Percentiles rank a stretch among this genome's conserved stretches.
Evolutionary conservation across 2,888 invertebrate genomes (phyloP).

Genomic region (Nemotelus pantherinus): DNA sequence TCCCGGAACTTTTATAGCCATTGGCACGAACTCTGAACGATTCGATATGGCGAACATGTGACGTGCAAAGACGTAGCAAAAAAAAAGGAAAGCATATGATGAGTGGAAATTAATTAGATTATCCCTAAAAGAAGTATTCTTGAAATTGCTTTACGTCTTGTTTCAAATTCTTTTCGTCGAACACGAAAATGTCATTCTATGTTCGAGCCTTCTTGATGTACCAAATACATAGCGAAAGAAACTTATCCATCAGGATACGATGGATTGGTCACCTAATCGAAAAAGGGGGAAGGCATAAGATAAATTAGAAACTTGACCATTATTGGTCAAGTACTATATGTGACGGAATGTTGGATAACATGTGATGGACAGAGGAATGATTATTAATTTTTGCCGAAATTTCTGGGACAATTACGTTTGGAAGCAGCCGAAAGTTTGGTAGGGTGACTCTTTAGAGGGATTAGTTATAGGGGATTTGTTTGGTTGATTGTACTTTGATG

Average conservation of each 20-base stretch:
- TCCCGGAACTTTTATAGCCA: too few relatives aligned
- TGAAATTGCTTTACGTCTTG: conserved; percentile 18
- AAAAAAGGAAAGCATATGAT: conserved; percentile 1
- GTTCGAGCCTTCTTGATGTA: too few relatives aligned
- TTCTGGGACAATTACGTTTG: too few relatives aligned
- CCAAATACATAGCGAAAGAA: too few relatives aligned
- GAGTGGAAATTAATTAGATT: conserved; percentile 35
- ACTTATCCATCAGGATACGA: too few relatives aligned
- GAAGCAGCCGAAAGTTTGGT: too few relatives aligned
- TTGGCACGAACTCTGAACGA: too few relatives aligned
- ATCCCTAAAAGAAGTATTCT: conserved; percentile 8
- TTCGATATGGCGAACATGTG: neutral
- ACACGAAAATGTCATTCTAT: too few relatives aligned
- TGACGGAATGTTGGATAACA: neutral
- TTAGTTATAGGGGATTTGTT: too few relatives aligned
- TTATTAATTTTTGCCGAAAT: neutral
- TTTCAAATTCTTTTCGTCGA: neutral
- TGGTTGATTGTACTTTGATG: too few relatives aligned
- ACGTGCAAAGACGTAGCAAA: neutral
- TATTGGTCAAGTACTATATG: conserved; percentile 4
- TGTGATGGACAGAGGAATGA: neutral
- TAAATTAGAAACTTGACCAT: conserved; percentile 16
- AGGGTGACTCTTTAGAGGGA: too few relatives aligned
- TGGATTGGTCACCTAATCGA: too few relatives aligned
- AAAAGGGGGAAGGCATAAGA: neutral